Conservation (phyloP, 2,888 invertebrate genomes). For the Thereva unica region DNA sequence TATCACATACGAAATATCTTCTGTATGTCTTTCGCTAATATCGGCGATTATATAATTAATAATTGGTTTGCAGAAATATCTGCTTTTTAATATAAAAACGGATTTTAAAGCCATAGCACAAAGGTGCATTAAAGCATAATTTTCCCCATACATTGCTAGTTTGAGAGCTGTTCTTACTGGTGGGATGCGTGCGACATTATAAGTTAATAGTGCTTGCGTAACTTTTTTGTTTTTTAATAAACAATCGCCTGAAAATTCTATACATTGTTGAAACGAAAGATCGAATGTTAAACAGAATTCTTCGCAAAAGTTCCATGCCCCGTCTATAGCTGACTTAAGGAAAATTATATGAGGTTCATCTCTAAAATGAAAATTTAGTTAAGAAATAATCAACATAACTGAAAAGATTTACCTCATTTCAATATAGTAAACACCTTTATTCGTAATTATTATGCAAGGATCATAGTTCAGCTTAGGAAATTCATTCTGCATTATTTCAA, state of each 20-base stretch:
- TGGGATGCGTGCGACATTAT: slow-evolving; percentile 71
- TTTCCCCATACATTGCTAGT: slow-evolving; percentile 58
- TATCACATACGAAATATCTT: slow-evolving; percentile 51
- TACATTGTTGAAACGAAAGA: slow-evolving; percentile 55
- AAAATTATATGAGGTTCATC: slow-evolving; percentile 55
- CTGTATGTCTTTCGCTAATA: slow-evolving; percentile 48
- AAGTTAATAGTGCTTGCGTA: slow-evolving; percentile 77
- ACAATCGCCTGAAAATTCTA: slow-evolving; percentile 82
- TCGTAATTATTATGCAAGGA: slow-evolving; percentile 57
- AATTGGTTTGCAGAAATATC: slow-evolving; percentile 49
- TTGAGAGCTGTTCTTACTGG: slow-evolving; percentile 58
- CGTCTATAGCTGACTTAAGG: slow-evolving; percentile 53
- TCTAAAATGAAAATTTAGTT: slow-evolving; percentile 42
- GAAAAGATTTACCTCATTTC: slow-evolving; percentile 46
- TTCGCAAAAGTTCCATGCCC: slow-evolving; percentile 55
- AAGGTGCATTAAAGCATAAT: slow-evolving; percentile 56
- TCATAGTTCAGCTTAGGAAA: slow-evolving; percentile 58
- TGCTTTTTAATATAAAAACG: slow-evolving; percentile 53
- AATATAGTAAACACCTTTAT: slow-evolving; percentile 56
- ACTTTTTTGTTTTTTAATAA: slow-evolving; percentile 74
- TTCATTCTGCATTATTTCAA: slow-evolving; percentile 55
- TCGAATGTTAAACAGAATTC: slow-evolving; percentile 59
- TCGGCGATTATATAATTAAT: slow-evolving; percentile 48
- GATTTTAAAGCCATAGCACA: slow-evolving; percentile 58
- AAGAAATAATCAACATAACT: slow-evolving; percentile 43